phyloP scores from a whole-genome alignment of 1,140 invertebrate genomes.

The Armadillidium nasatum region DNA sequence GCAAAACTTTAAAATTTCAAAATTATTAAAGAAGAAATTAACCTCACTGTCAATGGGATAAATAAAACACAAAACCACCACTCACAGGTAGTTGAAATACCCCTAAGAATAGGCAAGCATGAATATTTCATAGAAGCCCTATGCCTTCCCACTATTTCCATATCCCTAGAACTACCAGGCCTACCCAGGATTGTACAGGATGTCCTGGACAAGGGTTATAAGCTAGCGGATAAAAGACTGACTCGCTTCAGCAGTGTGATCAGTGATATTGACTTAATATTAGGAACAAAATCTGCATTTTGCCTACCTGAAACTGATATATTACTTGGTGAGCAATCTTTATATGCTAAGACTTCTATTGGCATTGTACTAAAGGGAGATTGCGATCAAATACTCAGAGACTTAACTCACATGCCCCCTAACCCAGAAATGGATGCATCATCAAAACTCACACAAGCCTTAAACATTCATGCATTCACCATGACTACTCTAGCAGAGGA shows the following conservation, averaged over 20 bases:
- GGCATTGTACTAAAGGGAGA: slow-evolving; percentile 14
- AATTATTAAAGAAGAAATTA: too few relatives aligned
- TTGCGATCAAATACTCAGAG: not conserved
- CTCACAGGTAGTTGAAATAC: too few relatives aligned
- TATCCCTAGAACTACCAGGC: not conserved
- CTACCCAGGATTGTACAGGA: not conserved
- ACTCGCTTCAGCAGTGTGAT: too few relatives aligned
- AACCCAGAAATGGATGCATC: not conserved
- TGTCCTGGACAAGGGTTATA: not conserved
- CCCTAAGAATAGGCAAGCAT: too few relatives aligned
- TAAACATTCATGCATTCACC: too few relatives aligned
- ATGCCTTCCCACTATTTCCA: not conserved
- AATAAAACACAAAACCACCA: too few relatives aligned
- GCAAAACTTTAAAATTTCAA: too few relatives aligned
- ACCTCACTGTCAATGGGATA: too few relatives aligned
- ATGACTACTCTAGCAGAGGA: too few relatives aligned
- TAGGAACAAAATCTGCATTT: not conserved
- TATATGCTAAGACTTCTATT: not conserved
- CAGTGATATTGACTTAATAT: not conserved
- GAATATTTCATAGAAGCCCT: not conserved
- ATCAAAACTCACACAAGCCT: too few relatives aligned
- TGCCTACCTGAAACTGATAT: not conserved
- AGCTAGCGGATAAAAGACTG: not conserved
- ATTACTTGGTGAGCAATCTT: slow-evolving; percentile 11
- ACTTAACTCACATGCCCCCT: not conserved